phyloP scores from a whole-genome alignment of 2,888 invertebrate genomes.

The Acleris holmiana region DNA sequence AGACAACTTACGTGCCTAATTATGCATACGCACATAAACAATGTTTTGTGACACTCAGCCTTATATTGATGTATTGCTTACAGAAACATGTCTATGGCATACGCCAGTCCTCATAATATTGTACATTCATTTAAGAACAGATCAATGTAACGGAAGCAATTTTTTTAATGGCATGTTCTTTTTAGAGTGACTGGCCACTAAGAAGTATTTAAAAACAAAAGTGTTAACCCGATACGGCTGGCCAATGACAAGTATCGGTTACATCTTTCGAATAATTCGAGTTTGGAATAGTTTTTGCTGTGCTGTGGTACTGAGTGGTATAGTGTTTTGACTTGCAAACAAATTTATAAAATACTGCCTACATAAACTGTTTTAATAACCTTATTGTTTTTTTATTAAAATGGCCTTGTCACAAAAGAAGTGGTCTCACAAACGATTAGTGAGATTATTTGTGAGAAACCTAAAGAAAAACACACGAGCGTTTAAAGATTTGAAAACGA shows the following conservation, averaged over 20 bases:
- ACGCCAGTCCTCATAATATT: no score
- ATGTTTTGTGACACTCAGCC: no score
- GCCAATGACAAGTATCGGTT: constrained; percentile 28
- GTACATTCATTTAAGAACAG: no score
- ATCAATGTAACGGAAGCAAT: neutral
- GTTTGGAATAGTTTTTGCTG: constrained; percentile 26
- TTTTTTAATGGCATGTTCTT: constrained; percentile 5
- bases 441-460: constrained; percentile 62
- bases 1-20: no score
- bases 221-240: constrained; percentile 23
- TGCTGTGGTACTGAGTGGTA: neutral
- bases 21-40: no score
- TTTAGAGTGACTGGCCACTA: constrained; percentile 15
- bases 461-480: constrained; percentile 72
- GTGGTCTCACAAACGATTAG: constrained; percentile 54
- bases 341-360: constrained; percentile 33
- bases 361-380: neutral
- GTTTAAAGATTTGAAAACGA: constrained; percentile 63
- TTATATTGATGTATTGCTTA: no score
- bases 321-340: constrained; percentile 28
- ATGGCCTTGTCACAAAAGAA: constrained; percentile 44
- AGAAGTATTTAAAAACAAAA: constrained; percentile 17
- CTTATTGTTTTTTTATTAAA: constrained; percentile 10
- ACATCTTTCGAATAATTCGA: constrained; percentile 6
- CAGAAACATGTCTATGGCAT: no score